Evolutionary conservation across 2,797 vertebrate species (phyloP).

Genomic region (Coranthus polyacanthus): DNA sequence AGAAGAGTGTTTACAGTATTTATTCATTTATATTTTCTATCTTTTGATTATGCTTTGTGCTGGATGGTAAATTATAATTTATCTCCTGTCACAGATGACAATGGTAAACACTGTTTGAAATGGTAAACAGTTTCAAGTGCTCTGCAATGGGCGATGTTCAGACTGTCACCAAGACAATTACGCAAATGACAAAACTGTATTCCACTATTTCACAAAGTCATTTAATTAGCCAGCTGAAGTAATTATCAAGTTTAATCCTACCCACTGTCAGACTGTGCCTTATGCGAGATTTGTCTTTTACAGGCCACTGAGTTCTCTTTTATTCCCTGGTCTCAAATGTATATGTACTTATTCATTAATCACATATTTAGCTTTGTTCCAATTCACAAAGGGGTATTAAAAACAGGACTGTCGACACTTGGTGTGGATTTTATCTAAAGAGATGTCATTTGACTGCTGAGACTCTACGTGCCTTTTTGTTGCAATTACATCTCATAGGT

Average conservation of each 20-base stretch:
- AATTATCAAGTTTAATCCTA: slow-evolving; percentile 50
- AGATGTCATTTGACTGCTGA: not conserved
- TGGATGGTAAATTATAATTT: not conserved
- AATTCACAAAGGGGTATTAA: not conserved
- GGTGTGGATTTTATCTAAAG: too few relatives aligned
- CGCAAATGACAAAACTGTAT: slow-evolving; percentile 30
- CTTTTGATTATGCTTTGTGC: not conserved
- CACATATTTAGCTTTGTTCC: not conserved
- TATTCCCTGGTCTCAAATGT: not conserved
- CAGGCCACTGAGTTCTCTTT: slow-evolving; percentile 17
- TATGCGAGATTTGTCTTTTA: slow-evolving; percentile 7
- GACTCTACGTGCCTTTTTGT: too few relatives aligned
- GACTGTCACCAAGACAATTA: slow-evolving; percentile 44
- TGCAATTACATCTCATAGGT: too few relatives aligned
- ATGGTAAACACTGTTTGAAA: slow-evolving; percentile 19
- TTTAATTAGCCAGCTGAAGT: slow-evolving; percentile 55
- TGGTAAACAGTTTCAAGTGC: slow-evolving; percentile 35
- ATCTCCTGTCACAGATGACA: slow-evolving; percentile 2
- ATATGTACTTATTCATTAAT: slow-evolving; percentile 2
- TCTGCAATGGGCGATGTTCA: not conserved
- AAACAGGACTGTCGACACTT: too few relatives aligned
- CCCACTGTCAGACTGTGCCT: slow-evolving; percentile 29
- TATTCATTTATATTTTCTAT: not conserved
- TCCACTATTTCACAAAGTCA: slow-evolving; percentile 28
- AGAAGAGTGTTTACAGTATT: not conserved